phyloP scores from a whole-genome alignment of 2,888 invertebrate species.

The Adineta ricciae region DNA sequence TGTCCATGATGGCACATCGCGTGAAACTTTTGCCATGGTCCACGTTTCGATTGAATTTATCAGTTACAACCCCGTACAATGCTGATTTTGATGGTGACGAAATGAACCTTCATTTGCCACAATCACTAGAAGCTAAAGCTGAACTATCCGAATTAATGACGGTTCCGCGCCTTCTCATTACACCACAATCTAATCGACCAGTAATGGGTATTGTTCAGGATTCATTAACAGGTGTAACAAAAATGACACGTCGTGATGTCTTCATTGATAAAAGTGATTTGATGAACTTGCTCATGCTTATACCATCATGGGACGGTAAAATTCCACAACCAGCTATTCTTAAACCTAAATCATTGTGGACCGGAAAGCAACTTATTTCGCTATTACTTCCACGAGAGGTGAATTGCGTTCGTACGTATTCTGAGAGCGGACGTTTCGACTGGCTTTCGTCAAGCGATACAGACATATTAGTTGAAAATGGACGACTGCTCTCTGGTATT shows the following conservation, averaged over 20 bases:
- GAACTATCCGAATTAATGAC: constrained; percentile 95
- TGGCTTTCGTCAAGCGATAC: constrained; percentile 99
- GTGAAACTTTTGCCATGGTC: constrained; percentile 88
- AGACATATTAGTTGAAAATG: constrained; percentile 93
- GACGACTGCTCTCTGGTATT: constrained; percentile 91
- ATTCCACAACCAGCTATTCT: constrained; percentile 93
- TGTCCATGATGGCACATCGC: constrained; percentile 99
- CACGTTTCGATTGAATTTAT: constrained; percentile 94
- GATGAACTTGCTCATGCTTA: constrained; percentile 95
- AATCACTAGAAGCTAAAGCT: constrained; percentile 92
- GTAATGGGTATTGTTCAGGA: constrained; percentile 99
- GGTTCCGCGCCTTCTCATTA: constrained; percentile 93
- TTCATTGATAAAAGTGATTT: constrained; percentile 91
- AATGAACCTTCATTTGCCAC: constrained; percentile 98
- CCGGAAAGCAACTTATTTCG: constrained; percentile 89
- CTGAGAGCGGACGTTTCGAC: constrained; percentile 93
- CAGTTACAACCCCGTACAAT: constrained; percentile 98
- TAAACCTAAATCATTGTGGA: constrained; percentile 90
- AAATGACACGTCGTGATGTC: constrained; percentile 98
- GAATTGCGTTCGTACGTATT: constrained; percentile 92
- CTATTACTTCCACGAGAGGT: constrained; percentile 91
- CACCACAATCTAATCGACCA: constrained; percentile 93
- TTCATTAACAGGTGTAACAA: constrained; percentile 88
- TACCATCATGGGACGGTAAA: constrained; percentile 98
- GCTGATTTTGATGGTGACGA: constrained; percentile 99